Conservation (phyloP, 1,140 invertebrate species). For the Drosophila tristis region DNA sequence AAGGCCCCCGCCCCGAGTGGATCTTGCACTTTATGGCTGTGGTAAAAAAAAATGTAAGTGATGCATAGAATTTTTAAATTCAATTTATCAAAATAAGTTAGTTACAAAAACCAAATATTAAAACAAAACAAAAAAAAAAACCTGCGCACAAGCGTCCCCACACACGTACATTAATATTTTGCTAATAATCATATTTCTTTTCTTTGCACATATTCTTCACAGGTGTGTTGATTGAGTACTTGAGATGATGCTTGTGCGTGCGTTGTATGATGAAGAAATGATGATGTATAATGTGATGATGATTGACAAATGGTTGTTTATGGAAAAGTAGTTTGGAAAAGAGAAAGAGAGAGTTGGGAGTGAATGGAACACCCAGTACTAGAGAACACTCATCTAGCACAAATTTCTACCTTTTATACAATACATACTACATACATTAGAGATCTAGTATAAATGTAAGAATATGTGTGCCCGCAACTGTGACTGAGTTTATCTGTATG, state of each 20-base stretch:
- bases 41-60: constrained; percentile 72
- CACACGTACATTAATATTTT: too few relatives aligned
- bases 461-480: constrained; percentile 33
- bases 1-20: constrained; percentile 6
- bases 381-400: constrained; percentile 48
- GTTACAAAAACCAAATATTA: constrained; percentile 11
- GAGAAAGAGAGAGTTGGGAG: constrained; percentile 20
- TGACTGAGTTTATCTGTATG: constrained; percentile 58
- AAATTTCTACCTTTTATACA: constrained; percentile 65
- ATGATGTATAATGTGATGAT: constrained; percentile 56
- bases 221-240: constrained; percentile 59
- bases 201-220: constrained; percentile 53
- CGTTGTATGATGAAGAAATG: constrained; percentile 17
- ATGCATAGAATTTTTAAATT: constrained; percentile 43
- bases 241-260: constrained; percentile 35
- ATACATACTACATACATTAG: constrained; percentile 13
- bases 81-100: constrained; percentile 22
- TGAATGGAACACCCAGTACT: constrained; percentile 23
- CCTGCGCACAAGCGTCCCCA: neutral
- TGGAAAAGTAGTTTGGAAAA: constrained; percentile 2
- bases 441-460: constrained; percentile 17
- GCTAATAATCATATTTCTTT: constrained; percentile 43
- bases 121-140: neutral
- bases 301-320: constrained; percentile 56
- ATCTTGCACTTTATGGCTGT: constrained; percentile 57